Evolutionary conservation across 92 coral and sea anemone genomes (phyloP).

Genomic region (Actinernus sp.): DNA sequence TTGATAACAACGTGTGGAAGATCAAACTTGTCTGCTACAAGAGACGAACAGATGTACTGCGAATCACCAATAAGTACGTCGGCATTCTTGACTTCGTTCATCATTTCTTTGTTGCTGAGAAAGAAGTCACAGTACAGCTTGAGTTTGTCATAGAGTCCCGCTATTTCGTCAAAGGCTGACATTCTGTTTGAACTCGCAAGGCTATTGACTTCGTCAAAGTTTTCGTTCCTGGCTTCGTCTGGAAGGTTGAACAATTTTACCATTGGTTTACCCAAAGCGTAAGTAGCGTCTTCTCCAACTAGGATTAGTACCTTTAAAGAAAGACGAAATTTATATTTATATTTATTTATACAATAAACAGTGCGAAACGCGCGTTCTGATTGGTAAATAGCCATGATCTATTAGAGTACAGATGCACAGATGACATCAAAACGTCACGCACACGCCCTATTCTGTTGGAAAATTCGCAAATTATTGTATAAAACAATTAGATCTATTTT

Average conservation of each 20-base stretch:
- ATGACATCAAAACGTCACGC: too few species aligned
- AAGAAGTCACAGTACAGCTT: conserved; percentile 36
- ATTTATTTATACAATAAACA: too few species aligned
- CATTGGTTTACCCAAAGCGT: conserved; percentile 18
- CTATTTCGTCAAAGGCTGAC: background rate
- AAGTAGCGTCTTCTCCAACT: too few species aligned
- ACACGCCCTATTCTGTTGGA: too few species aligned
- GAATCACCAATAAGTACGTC: conserved; percentile 42
- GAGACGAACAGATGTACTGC: conserved; percentile 26
- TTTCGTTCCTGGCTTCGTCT: background rate
- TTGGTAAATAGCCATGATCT: too few species aligned
- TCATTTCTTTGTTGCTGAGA: conserved; percentile 4
- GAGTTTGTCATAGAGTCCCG: background rate
- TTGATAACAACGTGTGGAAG: too few species aligned
- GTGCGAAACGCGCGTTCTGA: too few species aligned
- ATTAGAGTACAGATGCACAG: too few species aligned
- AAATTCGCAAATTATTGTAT: too few species aligned
- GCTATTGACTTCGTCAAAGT: background rate
- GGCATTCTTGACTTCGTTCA: conserved; percentile 10
- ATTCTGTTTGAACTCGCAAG: background rate
- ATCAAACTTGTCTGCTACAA: conserved; percentile 19
- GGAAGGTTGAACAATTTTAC: conserved; percentile 18
- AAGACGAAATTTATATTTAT: background rate
- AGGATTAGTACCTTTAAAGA: conserved; percentile 4
- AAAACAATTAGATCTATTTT: too few species aligned